These are phyloP conservation scores for Atta cephalotes DNA, from an alignment of 1,140 invertebrate genomes.

Conservation along the genomic window DNA sequence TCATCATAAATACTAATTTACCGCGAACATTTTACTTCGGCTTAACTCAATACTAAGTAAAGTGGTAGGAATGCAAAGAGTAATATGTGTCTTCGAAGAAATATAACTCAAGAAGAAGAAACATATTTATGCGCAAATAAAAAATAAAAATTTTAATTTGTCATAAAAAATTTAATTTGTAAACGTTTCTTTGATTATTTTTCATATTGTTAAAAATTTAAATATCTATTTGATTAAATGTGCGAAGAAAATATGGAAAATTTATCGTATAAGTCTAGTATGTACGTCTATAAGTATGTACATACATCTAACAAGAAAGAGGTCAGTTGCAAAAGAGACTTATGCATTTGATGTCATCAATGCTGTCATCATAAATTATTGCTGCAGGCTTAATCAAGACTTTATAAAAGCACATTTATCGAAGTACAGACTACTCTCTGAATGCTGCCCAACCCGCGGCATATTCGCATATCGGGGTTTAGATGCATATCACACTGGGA, in stretches of 20 bases:
- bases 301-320: constrained; percentile 21
- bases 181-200: background rate
- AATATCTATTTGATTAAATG: background rate
- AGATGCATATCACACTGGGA: constrained; percentile 25
- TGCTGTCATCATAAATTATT: constrained; percentile 44
- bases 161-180: background rate
- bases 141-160: background rate
- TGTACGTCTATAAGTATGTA: background rate
- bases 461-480: background rate
- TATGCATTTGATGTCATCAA: background rate
- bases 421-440: constrained; percentile 13
- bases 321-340: constrained; percentile 54
- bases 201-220: background rate
- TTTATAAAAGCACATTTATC: constrained; percentile 43
- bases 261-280: background rate
- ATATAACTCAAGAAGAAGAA: background rate
- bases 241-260: background rate
- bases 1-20: constrained; percentile 58
- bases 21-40: constrained; percentile 35
- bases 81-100: background rate
- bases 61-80: constrained; percentile 15
- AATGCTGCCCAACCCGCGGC: constrained; percentile 20
- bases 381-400: constrained; percentile 26
- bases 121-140: background rate
- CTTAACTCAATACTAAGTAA: constrained; percentile 39